Conservation (phyloP, 2,113 vertebrate genomes). For the Erythrocebus patas region DNA sequence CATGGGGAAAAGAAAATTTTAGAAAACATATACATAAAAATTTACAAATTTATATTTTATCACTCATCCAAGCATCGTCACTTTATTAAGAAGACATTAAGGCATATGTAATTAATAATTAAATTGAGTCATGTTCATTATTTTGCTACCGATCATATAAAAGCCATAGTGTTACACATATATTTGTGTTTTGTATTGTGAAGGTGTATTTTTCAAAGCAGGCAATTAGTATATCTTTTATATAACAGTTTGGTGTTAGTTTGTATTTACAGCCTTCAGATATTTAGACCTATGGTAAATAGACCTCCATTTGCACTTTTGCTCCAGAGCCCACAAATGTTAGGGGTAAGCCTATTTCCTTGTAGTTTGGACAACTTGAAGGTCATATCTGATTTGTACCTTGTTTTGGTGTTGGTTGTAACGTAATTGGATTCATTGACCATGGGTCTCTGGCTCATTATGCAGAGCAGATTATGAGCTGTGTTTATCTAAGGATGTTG, state of each 20-base stretch:
- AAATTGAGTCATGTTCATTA: neutral
- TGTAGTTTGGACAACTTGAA: neutral
- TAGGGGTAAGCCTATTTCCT: neutral
- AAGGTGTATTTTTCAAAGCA: neutral
- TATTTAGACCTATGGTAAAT: neutral
- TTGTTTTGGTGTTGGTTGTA: neutral
- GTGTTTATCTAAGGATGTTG: neutral
- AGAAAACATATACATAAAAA: neutral
- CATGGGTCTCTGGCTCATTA: neutral
- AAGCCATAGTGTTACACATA: neutral
- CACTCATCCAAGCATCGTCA: neutral
- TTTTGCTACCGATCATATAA: neutral
- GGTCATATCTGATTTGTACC: neutral
- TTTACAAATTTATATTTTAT: neutral
- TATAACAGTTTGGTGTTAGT: neutral
- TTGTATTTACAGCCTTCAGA: neutral
- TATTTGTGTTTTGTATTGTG: neutral
- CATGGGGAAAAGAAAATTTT: conserved; percentile 19
- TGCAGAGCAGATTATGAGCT: neutral
- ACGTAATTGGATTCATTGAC: neutral
- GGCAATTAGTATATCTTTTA: neutral
- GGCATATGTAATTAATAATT: conserved; percentile 14
- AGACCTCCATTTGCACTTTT: neutral
- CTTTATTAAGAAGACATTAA: neutral
- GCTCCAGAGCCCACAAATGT: neutral